Percentiles rank a stretch among this genome's conserved stretches.
Evolutionary conservation across 2,888 invertebrate genomes (phyloP).

Genomic region (Sesamia inferens): DNA sequence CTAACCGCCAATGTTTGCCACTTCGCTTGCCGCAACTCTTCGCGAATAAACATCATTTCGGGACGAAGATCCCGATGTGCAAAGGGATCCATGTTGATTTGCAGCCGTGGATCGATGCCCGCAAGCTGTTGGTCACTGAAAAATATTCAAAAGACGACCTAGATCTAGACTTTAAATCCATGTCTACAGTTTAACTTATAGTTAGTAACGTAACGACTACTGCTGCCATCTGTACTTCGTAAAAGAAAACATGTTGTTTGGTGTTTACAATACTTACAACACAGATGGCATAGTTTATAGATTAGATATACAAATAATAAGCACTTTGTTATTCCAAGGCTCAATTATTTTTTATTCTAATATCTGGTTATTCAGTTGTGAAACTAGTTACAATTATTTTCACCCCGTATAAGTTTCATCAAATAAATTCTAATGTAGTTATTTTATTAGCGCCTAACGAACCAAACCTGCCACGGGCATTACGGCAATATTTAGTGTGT

Average conservation of each 20-base stretch:
- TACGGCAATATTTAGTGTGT: background rate
- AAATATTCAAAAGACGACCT: background rate
- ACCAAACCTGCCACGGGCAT: constrained; percentile 5
- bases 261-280: background rate
- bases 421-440: background rate
- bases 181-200: no score
- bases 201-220: background rate
- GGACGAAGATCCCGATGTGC: constrained; percentile 82
- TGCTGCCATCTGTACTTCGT: constrained; percentile 18
- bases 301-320: no score
- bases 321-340: background rate
- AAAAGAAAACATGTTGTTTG: background rate
- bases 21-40: constrained; percentile 85
- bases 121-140: constrained; percentile 81
- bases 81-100: constrained; percentile 79
- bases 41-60: constrained; percentile 87
- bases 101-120: constrained; percentile 80
- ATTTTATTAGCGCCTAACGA: background rate
- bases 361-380: no score
- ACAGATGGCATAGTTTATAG: background rate
- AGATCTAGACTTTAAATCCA: background rate
- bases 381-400: background rate
- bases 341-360: background rate
- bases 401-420: background rate
- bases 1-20: constrained; percentile 82